phyloP scores from a whole-genome alignment of 1,140 invertebrate species.

The Nephila pilipes region DNA sequence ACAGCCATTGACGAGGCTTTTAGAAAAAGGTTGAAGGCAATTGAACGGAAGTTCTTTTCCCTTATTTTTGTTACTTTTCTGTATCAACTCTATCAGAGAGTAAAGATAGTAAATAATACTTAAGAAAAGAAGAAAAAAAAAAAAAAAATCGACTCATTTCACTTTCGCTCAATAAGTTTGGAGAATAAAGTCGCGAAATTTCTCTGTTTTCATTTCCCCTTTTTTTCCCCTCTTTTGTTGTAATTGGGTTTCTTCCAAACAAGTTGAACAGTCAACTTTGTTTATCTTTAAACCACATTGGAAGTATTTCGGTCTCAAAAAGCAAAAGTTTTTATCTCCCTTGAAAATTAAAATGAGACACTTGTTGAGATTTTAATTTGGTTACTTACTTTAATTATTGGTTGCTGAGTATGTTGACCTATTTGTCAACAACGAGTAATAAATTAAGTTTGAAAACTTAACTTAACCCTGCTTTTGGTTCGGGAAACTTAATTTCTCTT shows the following conservation, averaged over 20 bases:
- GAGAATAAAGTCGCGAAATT: not conserved
- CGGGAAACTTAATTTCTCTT: no score
- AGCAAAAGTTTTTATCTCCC: no score
- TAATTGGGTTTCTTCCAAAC: not conserved
- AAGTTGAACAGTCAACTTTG: not conserved
- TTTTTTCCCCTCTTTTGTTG: not conserved
- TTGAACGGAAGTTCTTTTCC: not conserved
- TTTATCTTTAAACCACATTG: not conserved
- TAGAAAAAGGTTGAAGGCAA: not conserved
- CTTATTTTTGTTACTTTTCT: not conserved
- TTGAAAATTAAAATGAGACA: no score
- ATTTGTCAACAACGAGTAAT: no score
- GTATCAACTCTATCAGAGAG: not conserved
- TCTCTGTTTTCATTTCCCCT: not conserved
- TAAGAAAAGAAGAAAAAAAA: no score
- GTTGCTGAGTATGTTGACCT: no score
- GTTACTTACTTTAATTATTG: no score
- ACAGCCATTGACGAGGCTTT: no score
- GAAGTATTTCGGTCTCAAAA: not conserved
- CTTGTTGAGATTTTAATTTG: no score
- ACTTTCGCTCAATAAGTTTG: not conserved
- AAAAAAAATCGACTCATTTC: not conserved
- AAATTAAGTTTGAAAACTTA: no score
- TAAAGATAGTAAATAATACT: not conserved
- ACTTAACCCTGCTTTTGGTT: no score